Evolutionary conservation across 35 echinoderm and acorn worm species (phyloP).

Genomic region (Lytechinus variegatus): DNA sequence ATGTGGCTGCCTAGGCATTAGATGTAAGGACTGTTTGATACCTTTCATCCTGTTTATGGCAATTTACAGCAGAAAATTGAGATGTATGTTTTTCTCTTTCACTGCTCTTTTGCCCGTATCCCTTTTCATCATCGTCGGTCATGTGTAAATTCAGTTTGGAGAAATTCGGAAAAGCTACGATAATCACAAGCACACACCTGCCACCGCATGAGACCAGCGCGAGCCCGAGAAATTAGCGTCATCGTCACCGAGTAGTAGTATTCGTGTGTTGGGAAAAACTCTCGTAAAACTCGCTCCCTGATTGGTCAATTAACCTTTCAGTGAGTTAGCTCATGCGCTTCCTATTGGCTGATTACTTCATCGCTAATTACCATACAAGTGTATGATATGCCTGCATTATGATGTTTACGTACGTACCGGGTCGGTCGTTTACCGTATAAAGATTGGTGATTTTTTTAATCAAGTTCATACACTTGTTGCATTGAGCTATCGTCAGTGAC

Average conservation of each 20-base stretch:
- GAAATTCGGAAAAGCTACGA: conserved; percentile 1
- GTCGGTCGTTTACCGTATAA: neutral
- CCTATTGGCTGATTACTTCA: neutral
- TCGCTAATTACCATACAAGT: neutral
- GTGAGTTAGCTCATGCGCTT: neutral
- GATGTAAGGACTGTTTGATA: conserved; percentile 1
- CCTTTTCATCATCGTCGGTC: neutral
- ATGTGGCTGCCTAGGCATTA: neutral
- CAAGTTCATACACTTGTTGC: neutral
- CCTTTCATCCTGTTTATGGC: neutral
- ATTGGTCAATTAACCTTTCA: conserved; percentile 29
- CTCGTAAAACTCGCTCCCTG: neutral
- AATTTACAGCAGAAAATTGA: neutral
- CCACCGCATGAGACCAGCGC: neutral
- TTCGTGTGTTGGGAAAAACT: neutral
- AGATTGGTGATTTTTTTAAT: neutral
- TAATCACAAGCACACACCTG: neutral
- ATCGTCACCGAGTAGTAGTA: neutral
- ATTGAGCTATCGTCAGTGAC: neutral
- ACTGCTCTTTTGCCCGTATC: neutral
- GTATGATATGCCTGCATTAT: neutral
- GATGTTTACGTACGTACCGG: neutral
- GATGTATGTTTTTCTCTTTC: neutral
- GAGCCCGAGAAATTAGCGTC: neutral
- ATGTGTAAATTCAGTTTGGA: neutral